phyloP scores from a whole-genome alignment of 2,113 vertebrate genomes.

The Helogale parvula region DNA sequence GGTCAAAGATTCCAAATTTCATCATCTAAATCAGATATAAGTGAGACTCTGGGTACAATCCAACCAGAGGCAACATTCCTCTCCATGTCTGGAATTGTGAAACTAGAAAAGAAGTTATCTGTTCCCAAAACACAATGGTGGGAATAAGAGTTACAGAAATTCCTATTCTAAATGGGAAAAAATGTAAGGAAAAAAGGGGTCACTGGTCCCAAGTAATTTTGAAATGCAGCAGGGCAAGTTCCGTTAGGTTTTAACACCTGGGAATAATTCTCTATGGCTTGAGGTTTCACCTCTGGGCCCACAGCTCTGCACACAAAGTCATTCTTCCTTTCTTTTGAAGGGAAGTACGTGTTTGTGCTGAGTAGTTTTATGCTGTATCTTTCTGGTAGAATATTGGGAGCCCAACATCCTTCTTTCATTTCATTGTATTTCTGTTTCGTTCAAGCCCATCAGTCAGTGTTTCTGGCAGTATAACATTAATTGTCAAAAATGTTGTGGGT shows the following conservation, averaged over 20 bases:
- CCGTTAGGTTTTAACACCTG: not conserved
- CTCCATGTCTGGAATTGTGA: not conserved
- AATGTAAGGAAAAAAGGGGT: not conserved
- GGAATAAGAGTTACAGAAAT: not conserved
- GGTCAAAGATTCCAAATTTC: not conserved
- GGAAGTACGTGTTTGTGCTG: not conserved
- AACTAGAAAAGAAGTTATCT: constrained; percentile 2
- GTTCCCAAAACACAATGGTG: not conserved
- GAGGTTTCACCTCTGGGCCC: not conserved
- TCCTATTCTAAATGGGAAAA: not conserved
- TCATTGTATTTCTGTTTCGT: not conserved
- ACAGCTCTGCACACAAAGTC: not conserved
- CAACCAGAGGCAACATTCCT: not conserved
- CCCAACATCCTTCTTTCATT: not conserved
- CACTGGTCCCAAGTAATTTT: not conserved
- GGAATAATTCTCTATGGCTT: not conserved
- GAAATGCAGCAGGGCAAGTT: not conserved
- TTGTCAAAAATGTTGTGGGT: not conserved
- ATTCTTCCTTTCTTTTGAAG: not conserved
- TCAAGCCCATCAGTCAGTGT: not conserved
- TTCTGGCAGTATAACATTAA: not conserved
- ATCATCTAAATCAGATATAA: not conserved
- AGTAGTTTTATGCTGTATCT: not conserved
- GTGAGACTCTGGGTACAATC: not conserved
- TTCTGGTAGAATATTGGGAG: not conserved